These are phyloP conservation scores for Drosophila mojavensis DNA, from an alignment of 1,140 invertebrate genomes.

Conservation along the genomic window DNA sequence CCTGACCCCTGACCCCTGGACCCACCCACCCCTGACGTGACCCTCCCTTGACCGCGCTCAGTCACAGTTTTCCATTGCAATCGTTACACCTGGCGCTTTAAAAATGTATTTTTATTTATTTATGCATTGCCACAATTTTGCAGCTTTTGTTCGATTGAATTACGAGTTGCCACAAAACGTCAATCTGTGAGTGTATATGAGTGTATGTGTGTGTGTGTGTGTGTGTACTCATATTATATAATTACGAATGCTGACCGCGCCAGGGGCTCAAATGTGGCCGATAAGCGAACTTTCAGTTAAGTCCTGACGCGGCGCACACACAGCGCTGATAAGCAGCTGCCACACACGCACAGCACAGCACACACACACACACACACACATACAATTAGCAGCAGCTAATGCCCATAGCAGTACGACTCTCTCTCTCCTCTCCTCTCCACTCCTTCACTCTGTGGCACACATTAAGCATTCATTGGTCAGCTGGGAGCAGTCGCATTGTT, in stretches of 20 bases:
- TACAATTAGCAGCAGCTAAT: constrained; percentile 43
- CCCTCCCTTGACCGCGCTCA: neutral
- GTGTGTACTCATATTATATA: constrained; percentile 58
- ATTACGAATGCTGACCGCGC: constrained; percentile 66
- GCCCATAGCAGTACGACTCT: constrained; percentile 8
- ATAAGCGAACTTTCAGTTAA: constrained; percentile 70
- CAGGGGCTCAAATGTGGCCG: constrained; percentile 66
- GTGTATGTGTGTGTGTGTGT: constrained; percentile 21
- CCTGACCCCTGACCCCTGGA: neutral
- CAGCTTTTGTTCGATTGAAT: constrained; percentile 69
- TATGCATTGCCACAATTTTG: constrained; percentile 63
- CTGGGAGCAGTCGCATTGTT: constrained; percentile 54
- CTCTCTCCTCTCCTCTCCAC: too few relatives aligned
- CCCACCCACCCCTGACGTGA: neutral
- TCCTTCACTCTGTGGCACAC: neutral
- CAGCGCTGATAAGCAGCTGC: constrained; percentile 60
- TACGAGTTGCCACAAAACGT: constrained; percentile 29
- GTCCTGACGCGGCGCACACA: constrained; percentile 57
- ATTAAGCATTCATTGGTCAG: constrained; percentile 82
- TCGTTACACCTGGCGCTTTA: constrained; percentile 63
- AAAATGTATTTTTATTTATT: constrained; percentile 45
- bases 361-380: constrained; percentile 16
- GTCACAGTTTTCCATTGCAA: constrained; percentile 7
- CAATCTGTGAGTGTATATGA: neutral
- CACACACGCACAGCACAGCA: constrained; percentile 42